phyloP scores from a whole-genome alignment of 2,797 vertebrate species.

The Pyrocephalus nanus region DNA sequence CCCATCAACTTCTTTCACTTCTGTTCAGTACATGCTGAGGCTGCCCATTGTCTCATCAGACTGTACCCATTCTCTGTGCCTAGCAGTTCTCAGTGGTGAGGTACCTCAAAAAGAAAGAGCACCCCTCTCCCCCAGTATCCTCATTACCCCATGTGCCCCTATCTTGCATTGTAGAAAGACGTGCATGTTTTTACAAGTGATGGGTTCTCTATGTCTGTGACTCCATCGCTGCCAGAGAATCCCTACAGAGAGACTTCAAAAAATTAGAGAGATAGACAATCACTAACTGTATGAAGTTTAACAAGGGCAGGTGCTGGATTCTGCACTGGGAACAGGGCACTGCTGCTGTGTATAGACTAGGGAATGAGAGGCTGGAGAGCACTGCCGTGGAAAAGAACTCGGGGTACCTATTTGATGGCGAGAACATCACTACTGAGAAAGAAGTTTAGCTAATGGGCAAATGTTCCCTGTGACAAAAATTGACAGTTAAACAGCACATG shows the following conservation, averaged over 20 bases:
- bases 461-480: background rate
- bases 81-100: background rate
- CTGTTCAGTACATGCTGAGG: background rate
- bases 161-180: background rate
- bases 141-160: background rate
- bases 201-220: background rate
- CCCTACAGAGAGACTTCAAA: background rate
- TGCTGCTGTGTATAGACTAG: background rate
- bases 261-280: background rate
- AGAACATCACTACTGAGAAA: background rate
- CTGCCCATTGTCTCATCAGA: background rate
- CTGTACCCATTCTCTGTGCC: background rate
- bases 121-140: accelerated
- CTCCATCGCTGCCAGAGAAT: background rate
- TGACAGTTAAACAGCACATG: background rate
- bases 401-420: background rate
- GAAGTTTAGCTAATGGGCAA: background rate
- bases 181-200: background rate
- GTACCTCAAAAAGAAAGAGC: background rate
- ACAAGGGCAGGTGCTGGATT: background rate
- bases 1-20: background rate
- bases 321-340: background rate
- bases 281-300: background rate
- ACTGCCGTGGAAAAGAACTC: background rate
- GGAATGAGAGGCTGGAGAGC: background rate